Conservation (phyloP, 2,113 vertebrate genomes). For the Pluvialis apricaria region DNA sequence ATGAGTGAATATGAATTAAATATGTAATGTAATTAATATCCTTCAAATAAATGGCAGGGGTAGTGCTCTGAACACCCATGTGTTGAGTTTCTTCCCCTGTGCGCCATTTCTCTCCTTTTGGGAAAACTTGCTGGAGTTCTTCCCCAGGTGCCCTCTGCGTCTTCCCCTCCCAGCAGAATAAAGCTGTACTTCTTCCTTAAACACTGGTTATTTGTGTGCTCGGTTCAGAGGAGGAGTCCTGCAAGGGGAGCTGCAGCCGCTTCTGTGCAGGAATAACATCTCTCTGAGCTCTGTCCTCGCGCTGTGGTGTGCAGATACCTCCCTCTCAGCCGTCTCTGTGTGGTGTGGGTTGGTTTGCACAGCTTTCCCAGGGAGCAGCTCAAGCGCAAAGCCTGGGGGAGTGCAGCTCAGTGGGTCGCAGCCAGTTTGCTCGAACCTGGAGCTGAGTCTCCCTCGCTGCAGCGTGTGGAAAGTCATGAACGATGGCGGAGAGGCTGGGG, state of each 20-base stretch:
- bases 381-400: neutral
- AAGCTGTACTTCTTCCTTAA: constrained; percentile 2
- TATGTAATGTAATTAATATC: neutral
- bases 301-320: neutral
- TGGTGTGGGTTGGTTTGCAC: neutral
- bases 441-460: neutral
- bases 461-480: accelerated
- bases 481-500: accelerated
- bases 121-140: neutral
- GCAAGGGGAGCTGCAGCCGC: neutral
- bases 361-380: neutral
- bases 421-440: neutral
- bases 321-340: neutral
- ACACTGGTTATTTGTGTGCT: neutral
- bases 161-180: neutral
- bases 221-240: neutral
- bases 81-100: neutral
- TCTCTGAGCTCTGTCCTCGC: neutral
- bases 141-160: neutral
- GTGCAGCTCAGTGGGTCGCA: neutral
- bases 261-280: neutral
- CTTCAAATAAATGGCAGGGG: neutral
- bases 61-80: neutral
- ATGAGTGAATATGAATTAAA: constrained; percentile 1
- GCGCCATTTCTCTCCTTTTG: neutral